A percentile compares a stretch with the other conserved stretches of the same genome.
Conservation (phyloP, 2,797 vertebrate genomes). For the Mormyrops boulengeri region DNA sequence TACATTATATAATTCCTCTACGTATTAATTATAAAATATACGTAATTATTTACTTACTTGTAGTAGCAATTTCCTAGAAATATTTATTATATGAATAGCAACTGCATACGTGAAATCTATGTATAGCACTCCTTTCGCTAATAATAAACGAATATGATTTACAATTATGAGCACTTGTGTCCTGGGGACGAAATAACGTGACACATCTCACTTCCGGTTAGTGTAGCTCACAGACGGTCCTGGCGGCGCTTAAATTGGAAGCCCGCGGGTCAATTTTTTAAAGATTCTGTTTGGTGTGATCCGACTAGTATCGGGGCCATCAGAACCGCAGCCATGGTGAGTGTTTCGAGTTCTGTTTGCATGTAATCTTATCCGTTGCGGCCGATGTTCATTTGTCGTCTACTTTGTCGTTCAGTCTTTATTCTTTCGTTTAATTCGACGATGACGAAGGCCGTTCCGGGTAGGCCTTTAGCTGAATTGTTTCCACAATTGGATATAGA, state of each 20-base stretch:
- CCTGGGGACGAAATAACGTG: conserved; percentile 17
- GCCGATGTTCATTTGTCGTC: not conserved
- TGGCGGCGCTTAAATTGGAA: conserved; percentile 29
- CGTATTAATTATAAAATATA: not conserved
- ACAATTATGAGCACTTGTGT: conserved; percentile 22
- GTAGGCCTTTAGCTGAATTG: not conserved
- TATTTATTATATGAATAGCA: not conserved
- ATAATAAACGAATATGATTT: not conserved
- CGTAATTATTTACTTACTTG: not conserved
- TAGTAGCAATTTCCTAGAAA: too few species aligned
- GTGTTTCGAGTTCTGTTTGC: conserved; percentile 11
- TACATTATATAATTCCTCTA: conserved; percentile 7
- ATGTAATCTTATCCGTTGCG: too few species aligned
- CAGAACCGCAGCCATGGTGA: conserved; percentile 66
- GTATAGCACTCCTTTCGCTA: not conserved
- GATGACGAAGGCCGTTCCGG: not conserved
- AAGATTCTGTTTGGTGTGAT: conserved; percentile 52
- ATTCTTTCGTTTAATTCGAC: not conserved
- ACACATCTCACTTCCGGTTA: conserved; percentile 48
- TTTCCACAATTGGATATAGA: not conserved
- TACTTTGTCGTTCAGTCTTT: not conserved
- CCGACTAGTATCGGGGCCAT: conserved; percentile 62
- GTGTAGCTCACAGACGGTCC: conserved; percentile 41
- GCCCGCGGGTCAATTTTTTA: conserved; percentile 57
- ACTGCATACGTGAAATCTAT: not conserved